Conservation (phyloP, 2,888 invertebrate genomes). For the Digitonthophagus gazella region DNA sequence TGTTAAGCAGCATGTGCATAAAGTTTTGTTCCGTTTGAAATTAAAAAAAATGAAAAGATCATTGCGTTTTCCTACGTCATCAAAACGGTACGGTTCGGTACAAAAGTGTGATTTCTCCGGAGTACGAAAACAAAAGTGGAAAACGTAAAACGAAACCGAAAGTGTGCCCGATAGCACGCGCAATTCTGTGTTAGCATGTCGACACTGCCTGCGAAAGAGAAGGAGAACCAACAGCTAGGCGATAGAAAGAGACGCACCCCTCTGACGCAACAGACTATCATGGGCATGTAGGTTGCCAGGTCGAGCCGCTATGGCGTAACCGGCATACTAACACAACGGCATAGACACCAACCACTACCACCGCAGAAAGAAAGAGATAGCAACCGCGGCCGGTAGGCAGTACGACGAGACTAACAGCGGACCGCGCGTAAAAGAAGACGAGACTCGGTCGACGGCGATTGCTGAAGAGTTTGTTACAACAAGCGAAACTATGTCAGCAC, state of each 20-base stretch:
- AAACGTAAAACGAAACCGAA: constrained; percentile 27
- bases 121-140: constrained; percentile 21
- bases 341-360: constrained; percentile 6
- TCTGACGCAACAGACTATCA: constrained; percentile 46
- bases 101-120: constrained; percentile 5
- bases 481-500: constrained; percentile 9
- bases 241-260: constrained; percentile 19
- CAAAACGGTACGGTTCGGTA: neutral
- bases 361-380: neutral
- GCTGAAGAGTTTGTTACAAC: constrained; percentile 9
- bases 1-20: no score
- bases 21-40: no score
- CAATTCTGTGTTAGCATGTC: constrained; percentile 24
- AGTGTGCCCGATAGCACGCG: constrained; percentile 26
- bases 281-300: constrained; percentile 47
- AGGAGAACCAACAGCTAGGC: neutral
- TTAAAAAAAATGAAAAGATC: neutral
- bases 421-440: neutral
- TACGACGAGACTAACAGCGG: neutral
- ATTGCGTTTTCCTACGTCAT: neutral
- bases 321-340: constrained; percentile 21
- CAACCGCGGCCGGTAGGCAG: neutral
- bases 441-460: constrained; percentile 6
- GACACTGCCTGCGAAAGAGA: constrained; percentile 20
- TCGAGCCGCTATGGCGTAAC: constrained; percentile 36